Evolutionary conservation across 2,888 invertebrate genomes (phyloP).

Genomic region (Dicycla oo): DNA sequence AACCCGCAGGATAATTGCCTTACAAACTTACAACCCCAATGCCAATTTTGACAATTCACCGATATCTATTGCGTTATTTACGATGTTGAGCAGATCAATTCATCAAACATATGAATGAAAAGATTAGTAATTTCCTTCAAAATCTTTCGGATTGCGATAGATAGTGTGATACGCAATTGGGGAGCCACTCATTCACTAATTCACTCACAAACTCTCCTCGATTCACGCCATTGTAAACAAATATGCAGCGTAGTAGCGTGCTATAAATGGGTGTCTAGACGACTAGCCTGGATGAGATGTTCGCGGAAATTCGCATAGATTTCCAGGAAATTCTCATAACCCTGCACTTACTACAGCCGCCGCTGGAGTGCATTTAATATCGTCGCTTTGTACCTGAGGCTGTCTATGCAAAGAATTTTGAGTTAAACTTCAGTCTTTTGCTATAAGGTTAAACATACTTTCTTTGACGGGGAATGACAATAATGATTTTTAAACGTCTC

Average conservation of each 20-base stretch:
- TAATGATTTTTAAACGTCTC: not conserved
- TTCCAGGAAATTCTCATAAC: not conserved
- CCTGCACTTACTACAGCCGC: not conserved
- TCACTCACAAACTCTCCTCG: not conserved
- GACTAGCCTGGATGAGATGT: too few species aligned
- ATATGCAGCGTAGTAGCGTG: not conserved
- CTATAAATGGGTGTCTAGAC: not conserved
- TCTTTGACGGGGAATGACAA: conserved; percentile 12
- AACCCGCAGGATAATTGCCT: too few species aligned
- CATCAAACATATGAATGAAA: not conserved
- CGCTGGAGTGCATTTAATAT: conserved; percentile 11
- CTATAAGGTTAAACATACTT: conserved; percentile 13
- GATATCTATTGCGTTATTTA: too few species aligned
- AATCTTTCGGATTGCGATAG: not conserved
- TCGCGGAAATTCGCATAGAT: not conserved
- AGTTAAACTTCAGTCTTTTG: conserved; percentile 11
- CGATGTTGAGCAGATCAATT: too few species aligned
- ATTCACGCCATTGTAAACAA: not conserved
- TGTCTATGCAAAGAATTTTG: conserved; percentile 13
- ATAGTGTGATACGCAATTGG: not conserved
- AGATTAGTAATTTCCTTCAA: not conserved
- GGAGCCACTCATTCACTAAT: not conserved
- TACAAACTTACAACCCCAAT: too few species aligned
- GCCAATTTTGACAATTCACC: too few species aligned
- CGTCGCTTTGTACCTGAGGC: not conserved